These are phyloP conservation scores for Willisornis vidua DNA, from an alignment of 2,113 vertebrate species.

Conservation along the genomic window DNA sequence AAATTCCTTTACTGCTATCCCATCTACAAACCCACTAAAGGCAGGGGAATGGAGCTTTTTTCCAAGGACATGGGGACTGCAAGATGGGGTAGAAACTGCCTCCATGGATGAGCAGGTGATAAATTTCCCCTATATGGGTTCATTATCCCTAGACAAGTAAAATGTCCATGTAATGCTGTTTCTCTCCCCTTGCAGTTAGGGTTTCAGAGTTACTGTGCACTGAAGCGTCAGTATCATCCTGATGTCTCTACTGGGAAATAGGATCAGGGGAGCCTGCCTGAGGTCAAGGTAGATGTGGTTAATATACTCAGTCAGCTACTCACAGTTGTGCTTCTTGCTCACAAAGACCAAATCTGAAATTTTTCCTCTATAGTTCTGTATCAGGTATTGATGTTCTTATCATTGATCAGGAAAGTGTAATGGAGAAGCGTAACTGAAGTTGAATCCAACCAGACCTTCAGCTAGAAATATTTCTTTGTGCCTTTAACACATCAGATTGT, in stretches of 20 bases:
- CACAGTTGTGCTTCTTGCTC: neutral
- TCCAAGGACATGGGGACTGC: neutral
- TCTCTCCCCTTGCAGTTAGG: neutral
- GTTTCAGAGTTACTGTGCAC: neutral
- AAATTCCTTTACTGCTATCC: neutral
- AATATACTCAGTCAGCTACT: neutral
- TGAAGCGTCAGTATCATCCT: neutral
- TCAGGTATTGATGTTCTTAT: neutral
- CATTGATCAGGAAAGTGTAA: neutral
- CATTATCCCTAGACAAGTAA: neutral
- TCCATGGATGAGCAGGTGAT: neutral
- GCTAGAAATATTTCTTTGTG: neutral
- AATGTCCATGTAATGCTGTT: neutral
- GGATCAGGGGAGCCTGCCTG: fast-evolving
- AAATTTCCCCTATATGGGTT: neutral
- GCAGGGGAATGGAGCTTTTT: neutral
- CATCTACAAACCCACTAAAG: neutral
- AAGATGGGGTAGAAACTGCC: neutral
- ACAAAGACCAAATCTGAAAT: neutral
- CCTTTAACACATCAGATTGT: neutral
- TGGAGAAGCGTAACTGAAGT: neutral
- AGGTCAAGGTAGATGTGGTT: neutral
- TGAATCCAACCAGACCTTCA: neutral
- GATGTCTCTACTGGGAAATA: neutral
- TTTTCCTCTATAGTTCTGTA: neutral